Percentiles rank a stretch among this genome's conserved stretches.
These are phyloP conservation scores for Dascillus cervinus DNA, from an alignment of 2,888 invertebrate genomes.

Conservation along the genomic window DNA sequence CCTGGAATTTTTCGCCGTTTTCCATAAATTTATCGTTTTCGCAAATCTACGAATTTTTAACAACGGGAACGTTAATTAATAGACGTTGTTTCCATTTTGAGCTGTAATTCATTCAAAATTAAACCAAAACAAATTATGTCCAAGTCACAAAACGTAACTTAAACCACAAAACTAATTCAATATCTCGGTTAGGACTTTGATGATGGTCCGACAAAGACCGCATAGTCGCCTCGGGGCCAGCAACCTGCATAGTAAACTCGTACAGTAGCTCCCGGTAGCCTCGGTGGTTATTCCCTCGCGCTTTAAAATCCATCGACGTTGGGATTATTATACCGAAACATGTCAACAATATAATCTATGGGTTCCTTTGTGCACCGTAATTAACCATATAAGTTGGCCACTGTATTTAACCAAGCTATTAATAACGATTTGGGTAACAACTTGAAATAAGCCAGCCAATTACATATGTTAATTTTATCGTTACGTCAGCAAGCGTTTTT, in stretches of 20 bases:
- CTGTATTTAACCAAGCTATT: neutral
- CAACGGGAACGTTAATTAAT: no score
- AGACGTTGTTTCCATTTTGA: no score
- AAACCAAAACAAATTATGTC: neutral
- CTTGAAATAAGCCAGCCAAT: no score
- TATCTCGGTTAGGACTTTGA: neutral
- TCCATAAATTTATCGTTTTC: no score
- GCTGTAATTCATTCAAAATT: no score
- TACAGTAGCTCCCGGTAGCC: no score
- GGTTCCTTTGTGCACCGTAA: neutral
- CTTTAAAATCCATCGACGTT: neutral
- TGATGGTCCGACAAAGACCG: neutral
- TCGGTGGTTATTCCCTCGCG: no score
- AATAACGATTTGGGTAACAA: neutral
- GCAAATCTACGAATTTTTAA: no score
- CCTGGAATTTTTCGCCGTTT: no score
- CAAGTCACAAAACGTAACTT: neutral
- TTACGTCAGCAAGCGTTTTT: no score
- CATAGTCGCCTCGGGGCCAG: neutral
- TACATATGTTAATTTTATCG: no score
- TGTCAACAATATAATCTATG: neutral
- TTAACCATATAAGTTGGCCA: neutral
- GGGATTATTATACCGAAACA: neutral
- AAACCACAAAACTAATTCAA: slow-evolving; percentile 1
- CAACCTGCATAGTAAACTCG: neutral